These are phyloP conservation scores for Centropristis striata DNA, from an alignment of 2,113 vertebrate genomes.

Conservation along the genomic window DNA sequence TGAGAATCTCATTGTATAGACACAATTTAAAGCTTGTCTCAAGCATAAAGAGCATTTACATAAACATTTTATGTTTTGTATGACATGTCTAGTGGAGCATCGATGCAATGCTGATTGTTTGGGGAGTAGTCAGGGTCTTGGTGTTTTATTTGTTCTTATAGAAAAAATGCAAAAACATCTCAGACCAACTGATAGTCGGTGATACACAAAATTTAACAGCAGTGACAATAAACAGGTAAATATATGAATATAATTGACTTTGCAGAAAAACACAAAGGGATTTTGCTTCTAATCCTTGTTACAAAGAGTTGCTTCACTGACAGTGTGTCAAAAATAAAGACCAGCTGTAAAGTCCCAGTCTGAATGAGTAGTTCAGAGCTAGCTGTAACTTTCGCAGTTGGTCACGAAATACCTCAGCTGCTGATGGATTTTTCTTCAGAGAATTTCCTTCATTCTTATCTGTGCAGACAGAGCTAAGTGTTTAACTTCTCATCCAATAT, in stretches of 20 bases:
- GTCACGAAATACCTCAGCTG: constrained; percentile 74
- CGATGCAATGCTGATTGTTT: too few relatives aligned
- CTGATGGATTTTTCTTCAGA: constrained; percentile 52
- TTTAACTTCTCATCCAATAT: constrained; percentile 27
- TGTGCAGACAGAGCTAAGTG: constrained; percentile 13
- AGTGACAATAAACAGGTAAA: background rate
- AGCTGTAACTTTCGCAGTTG: constrained; percentile 72
- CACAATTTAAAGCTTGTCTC: too few relatives aligned
- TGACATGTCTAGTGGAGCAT: too few relatives aligned
- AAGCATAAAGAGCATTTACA: too few relatives aligned
- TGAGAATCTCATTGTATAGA: too few relatives aligned
- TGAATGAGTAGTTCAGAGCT: constrained; percentile 48
- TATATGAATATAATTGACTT: background rate
- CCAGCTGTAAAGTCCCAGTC: constrained; percentile 57
- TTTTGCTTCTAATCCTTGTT: background rate
- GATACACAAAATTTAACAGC: background rate
- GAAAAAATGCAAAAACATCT: background rate
- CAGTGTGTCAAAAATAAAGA: constrained; percentile 48
- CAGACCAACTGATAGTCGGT: background rate
- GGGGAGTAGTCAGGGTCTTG: too few relatives aligned
- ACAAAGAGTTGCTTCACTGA: constrained; percentile 42
- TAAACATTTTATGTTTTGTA: too few relatives aligned
- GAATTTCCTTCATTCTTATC: constrained; percentile 43
- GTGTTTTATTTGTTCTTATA: background rate
- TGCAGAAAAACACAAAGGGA: background rate